phyloP scores from a whole-genome alignment of 64 coral and sea anemone species.

The Porites lutea region DNA sequence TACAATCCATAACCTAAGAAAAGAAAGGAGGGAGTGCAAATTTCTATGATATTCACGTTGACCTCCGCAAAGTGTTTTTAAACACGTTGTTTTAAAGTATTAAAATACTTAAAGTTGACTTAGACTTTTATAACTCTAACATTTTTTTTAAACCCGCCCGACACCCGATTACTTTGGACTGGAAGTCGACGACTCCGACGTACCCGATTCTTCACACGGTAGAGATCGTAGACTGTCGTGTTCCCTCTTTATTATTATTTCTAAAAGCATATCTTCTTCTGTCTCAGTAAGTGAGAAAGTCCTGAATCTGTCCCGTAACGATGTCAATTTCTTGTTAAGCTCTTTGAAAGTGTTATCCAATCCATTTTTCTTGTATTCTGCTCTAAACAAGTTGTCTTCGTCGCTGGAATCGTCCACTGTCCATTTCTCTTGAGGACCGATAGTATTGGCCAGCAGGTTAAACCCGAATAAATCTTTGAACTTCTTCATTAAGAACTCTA shows the following conservation, averaged over 20 bases:
- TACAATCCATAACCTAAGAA: too few relatives aligned
- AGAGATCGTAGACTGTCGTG: not conserved
- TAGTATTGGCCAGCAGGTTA: not conserved
- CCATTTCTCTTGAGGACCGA: not conserved
- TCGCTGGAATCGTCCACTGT: conserved; percentile 19
- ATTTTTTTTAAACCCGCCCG: not conserved
- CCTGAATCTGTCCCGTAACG: not conserved
- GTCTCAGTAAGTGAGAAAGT: not conserved
- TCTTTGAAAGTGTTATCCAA: too few relatives aligned
- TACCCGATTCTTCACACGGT: not conserved
- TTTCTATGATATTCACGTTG: too few relatives aligned
- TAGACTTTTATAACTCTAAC: too few relatives aligned
- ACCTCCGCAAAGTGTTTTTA: too few relatives aligned
- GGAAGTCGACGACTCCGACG: not conserved
- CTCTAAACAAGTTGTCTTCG: not conserved
- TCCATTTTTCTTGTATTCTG: not conserved
- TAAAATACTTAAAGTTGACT: too few relatives aligned
- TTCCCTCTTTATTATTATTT: not conserved
- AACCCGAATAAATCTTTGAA: conserved; percentile 27
- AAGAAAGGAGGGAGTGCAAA: too few relatives aligned
- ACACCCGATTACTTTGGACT: not conserved
- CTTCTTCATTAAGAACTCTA: conserved; percentile 24
- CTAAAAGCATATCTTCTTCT: not conserved
- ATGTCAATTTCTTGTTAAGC: not conserved
- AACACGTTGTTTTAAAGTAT: too few relatives aligned